A percentile compares a stretch with the other conserved stretches of the same genome.
Evolutionary conservation across 2,797 vertebrate species (phyloP).

Genomic region (Scomberomorus guttatus): DNA sequence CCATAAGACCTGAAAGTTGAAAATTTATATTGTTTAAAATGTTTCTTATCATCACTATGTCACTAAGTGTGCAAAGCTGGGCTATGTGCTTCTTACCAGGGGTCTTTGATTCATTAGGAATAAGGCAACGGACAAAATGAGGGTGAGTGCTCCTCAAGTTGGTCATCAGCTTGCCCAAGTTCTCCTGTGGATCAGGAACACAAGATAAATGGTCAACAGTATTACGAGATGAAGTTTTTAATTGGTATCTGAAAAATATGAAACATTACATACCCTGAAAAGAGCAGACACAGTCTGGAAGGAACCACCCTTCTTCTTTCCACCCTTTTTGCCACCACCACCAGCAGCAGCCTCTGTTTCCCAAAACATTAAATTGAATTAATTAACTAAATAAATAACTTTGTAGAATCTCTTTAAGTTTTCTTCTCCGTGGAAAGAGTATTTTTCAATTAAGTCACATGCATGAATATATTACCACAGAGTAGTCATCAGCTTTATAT

Average conservation of each 20-base stretch:
- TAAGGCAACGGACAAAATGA: constrained; percentile 91
- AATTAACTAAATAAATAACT: not conserved
- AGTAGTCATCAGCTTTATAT: no score
- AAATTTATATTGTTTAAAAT: not conserved
- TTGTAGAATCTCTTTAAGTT: no score
- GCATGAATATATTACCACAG: no score
- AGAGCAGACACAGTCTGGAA: constrained; percentile 72
- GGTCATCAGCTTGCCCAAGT: constrained; percentile 40
- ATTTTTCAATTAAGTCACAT: no score
- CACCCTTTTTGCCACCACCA: constrained; percentile 25
- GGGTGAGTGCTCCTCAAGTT: constrained; percentile 89
- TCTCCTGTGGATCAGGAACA: not conserved
- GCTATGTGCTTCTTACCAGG: constrained; percentile 71
- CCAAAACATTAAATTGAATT: constrained; percentile 77
- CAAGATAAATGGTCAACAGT: not conserved
- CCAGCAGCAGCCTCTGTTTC: constrained; percentile 22
- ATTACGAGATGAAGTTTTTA: not conserved
- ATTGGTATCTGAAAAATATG: not conserved
- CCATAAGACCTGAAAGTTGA: constrained; percentile 76
- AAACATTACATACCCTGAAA: constrained; percentile 85
- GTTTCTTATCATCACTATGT: not conserved
- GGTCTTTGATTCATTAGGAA: constrained; percentile 90
- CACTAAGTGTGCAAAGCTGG: not conserved
- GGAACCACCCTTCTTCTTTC: constrained; percentile 89
- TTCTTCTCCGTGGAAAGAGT: no score